Evolutionary conservation across 2,888 invertebrate species (phyloP), one percentile per base, ranked within the genome.

Genomic region (Leucophenga maculata): DNA sequence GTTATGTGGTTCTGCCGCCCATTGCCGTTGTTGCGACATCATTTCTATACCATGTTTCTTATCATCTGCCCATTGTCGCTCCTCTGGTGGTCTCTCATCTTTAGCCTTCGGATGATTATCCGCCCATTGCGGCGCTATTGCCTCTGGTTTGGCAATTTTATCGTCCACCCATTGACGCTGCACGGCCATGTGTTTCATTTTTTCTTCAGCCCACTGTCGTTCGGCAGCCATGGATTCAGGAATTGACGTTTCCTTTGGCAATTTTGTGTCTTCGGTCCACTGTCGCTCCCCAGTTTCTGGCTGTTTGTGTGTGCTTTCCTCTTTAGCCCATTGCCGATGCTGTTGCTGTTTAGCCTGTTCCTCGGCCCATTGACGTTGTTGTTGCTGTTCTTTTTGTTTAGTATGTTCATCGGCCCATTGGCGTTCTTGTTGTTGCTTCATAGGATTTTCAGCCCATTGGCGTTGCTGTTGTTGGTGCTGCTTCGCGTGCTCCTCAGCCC

Each of bases 291-390:
- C 50, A 55, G 66, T 22, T n/a, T 68, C 68, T 39, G 69, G 52
- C 55, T 65, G 59, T 65, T 68, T 18, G 52, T 50, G 64, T 39
- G 44, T 52, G 8, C 11, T 16, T 16, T 16, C 20, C 22, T 65
- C 44, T 31, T 64, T 18, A 14, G 65, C 32, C 62, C 52, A 65
- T 44, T 71, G 72, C 16, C 67, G n/a, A n/a, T n/a, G 68, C 1
- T 65, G 67, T 55, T 67, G 65, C 44, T 68, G 67, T 6, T 72
- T 68, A 0, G 54, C 18, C 32, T 72, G 59, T 1, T 72, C 68
- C 22, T 65, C 69, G 14, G 68, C 31, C 73, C 74, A 73, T 39
- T 76, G 72, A n/a, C 66, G 70, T 39, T 77, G 68, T 9, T 68
- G 50, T 22, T 46, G 62, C 22, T 52, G 55, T 55, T 55, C n/a